Conservation (phyloP, 2,888 invertebrate species). For the Drosophila merina region DNA sequence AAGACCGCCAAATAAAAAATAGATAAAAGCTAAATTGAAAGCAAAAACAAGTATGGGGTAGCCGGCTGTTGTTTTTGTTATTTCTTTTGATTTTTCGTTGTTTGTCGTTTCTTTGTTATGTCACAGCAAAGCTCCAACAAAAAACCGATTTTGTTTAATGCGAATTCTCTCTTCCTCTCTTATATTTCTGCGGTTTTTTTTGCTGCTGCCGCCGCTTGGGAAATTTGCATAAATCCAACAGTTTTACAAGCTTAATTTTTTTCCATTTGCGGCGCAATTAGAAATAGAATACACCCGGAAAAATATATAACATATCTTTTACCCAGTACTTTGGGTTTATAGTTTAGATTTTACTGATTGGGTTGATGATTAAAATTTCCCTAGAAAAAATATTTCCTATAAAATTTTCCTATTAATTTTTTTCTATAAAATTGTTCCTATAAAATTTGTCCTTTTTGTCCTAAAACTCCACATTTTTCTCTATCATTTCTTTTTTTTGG, state of each 20-base stretch:
- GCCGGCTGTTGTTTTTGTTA: slow-evolving; percentile 45
- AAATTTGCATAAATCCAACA: slow-evolving; percentile 41
- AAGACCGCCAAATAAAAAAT: slow-evolving; percentile 25
- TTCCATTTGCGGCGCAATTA: slow-evolving; percentile 29
- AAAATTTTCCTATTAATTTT: no score
- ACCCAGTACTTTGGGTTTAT: no score
- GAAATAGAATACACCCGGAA: background rate
- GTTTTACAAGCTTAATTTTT: slow-evolving; percentile 20
- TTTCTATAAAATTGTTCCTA: no score
- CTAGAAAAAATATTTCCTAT: no score
- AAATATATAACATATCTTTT: background rate
- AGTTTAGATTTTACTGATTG: no score
- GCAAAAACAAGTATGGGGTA: slow-evolving; percentile 8
- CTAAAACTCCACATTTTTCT: no score
- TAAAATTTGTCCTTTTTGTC: no score
- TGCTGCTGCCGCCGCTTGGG: slow-evolving; percentile 5
- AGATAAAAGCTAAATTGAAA: slow-evolving; percentile 24
- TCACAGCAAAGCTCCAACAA: slow-evolving; percentile 15
- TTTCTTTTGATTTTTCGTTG: slow-evolving; percentile 18
- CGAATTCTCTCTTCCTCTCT: slow-evolving; percentile 18
- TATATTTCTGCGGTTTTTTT: slow-evolving; percentile 7
- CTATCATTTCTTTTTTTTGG: background rate
- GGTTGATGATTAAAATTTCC: no score
- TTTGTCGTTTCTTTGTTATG: slow-evolving; percentile 43
- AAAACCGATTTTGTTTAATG: slow-evolving; percentile 33